Evolutionary conservation across 1,140 invertebrate species (phyloP), one percentile per base, ranked within the genome.

Genomic region (Pantala flavescens): DNA sequence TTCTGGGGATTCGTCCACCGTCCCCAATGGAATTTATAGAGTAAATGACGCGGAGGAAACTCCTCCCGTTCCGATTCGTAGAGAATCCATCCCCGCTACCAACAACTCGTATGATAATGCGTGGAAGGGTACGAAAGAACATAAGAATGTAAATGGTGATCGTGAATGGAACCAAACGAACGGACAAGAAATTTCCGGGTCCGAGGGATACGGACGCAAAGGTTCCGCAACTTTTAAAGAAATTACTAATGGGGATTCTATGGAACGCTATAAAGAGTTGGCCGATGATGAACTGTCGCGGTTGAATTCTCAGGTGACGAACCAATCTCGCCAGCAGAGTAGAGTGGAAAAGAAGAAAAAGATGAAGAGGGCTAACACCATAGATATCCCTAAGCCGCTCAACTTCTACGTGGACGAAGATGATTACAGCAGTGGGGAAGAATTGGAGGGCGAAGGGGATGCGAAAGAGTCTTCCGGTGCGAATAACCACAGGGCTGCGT

Each of bases 331-430:
- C 3, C 28, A 36, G n/a, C 49, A 63, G 49, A 63, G 49, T 19
- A 79, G 78, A 73, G 77, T 73, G 82, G 83, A 78, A 79, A 92
- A 91, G 78, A 92, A 91, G 78, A 84, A 88, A 5, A 88, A 90
- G 77, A 93, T 94, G 86, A 94, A 94, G 83, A 85, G 93, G 24
- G 92, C 92, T 0, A 95, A 95, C 75, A 95, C 93, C 1, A 93
- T 95, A 76, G 92, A 95, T 79, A 93, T 94, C 79, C 91, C 92
- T 0, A 91, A 91, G 79, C 89, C 88, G 0, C 79, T 86, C 14
- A 84, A 84, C 63, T 70, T 83, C 77, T 88, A 86, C 78, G 83
- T 85, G 74, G 82, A 82, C 70, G 85, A 87, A 75, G 83, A 83
- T 49, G 84, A 86, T 70, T 76, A 78, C 23, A 79, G 78, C n/a